Conservation (phyloP, 2,113 vertebrate genomes). For the Microcebus lehilahytsara region DNA sequence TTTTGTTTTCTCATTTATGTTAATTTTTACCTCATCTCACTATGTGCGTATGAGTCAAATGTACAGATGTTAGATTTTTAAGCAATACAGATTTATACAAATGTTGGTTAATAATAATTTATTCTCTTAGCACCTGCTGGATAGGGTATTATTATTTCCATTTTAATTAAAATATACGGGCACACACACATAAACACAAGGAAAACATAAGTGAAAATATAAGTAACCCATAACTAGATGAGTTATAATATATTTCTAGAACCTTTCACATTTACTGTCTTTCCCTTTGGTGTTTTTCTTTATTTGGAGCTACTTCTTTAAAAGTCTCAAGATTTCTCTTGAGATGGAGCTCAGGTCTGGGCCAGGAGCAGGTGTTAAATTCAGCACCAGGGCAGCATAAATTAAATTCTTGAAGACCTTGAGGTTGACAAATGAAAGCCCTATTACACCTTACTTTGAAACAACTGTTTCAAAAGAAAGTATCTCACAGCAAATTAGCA, state of each 20-base stretch:
- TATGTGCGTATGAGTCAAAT: background rate
- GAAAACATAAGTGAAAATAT: background rate
- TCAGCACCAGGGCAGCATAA: background rate
- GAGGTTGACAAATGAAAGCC: background rate
- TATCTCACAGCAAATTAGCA: background rate
- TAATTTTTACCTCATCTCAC: background rate
- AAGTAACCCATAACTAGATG: background rate
- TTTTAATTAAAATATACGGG: constrained; percentile 31
- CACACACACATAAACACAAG: background rate
- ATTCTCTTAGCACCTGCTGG: background rate
- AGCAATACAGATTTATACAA: background rate
- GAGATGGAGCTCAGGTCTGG: background rate
- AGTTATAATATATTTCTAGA: background rate
- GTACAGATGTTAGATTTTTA: background rate
- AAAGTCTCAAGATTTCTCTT: background rate
- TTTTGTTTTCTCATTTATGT: background rate
- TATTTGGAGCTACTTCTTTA: background rate
- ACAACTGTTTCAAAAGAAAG: constrained; percentile 4
- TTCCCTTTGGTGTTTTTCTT: background rate
- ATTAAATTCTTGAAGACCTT: background rate
- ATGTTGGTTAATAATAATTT: background rate
- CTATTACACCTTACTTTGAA: constrained; percentile 22
- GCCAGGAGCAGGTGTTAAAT: background rate
- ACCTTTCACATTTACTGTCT: background rate
- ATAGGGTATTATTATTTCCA: background rate